A percentile compares a stretch with the other conserved stretches of the same genome.
Conservation (phyloP, 2,113 vertebrate genomes). For the Chaenocephalus aceratus region DNA sequence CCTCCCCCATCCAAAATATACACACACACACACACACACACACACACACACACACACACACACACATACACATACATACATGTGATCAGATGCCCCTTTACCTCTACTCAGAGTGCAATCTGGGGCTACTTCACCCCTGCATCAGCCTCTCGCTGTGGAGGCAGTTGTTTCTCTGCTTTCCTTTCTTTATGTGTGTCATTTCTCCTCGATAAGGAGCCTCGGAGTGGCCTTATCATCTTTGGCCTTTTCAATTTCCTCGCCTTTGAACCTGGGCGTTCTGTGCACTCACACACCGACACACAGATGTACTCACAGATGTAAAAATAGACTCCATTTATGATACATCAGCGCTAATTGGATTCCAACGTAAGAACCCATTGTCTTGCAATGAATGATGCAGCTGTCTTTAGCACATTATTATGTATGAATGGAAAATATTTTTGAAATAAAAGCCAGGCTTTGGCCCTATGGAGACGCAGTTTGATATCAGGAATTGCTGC, state of each 20-base stretch:
- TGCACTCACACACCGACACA: constrained; percentile 50
- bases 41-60: constrained; percentile 39
- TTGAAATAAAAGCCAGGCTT: neutral
- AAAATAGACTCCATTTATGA: constrained; percentile 59
- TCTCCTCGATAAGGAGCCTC: constrained; percentile 76
- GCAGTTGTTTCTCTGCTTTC: constrained; percentile 82
- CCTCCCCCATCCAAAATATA: constrained; percentile 53
- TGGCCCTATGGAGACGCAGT: constrained; percentile 3
- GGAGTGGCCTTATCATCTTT: constrained; percentile 84
- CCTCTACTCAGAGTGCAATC: constrained; percentile 85
- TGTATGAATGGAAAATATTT: neutral
- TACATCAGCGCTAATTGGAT: constrained; percentile 56
- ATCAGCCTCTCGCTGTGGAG: constrained; percentile 72
- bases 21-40: neutral
- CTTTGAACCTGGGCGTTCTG: constrained; percentile 81
- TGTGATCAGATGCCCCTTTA: constrained; percentile 82
- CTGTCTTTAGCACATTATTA: constrained; percentile 14
- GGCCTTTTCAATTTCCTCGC: constrained; percentile 80
- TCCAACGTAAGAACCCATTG: constrained; percentile 20
- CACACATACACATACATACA: constrained; percentile 29
- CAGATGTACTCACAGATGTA: constrained; percentile 49
- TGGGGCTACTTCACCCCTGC: constrained; percentile 83
- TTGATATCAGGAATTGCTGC: constrained; percentile 22
- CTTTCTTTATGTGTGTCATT: constrained; percentile 83
- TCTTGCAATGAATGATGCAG: constrained; percentile 4